Evolutionary conservation across 2,113 vertebrate genomes (phyloP).

Genomic region (Rhodinocichla rosea): DNA sequence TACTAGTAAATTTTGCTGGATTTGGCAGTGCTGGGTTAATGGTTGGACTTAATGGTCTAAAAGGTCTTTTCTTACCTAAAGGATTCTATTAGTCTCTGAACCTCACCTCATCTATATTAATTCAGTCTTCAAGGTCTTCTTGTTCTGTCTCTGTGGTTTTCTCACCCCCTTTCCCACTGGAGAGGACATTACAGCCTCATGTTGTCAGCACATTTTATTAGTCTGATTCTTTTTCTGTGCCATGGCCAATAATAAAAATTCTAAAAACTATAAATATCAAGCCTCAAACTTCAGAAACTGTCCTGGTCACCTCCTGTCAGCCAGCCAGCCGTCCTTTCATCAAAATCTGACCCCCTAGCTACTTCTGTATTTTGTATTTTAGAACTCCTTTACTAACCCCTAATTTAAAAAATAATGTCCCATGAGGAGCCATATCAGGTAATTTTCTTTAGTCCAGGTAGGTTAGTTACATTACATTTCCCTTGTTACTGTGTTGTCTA

Average conservation of each 20-base stretch:
- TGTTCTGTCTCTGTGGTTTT: neutral
- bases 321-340: neutral
- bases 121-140: neutral
- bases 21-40: neutral
- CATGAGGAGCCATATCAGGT: neutral
- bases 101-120: neutral
- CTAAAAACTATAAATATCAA: neutral
- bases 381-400: neutral
- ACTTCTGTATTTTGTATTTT: neutral
- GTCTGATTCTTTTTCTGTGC: neutral
- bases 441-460: neutral
- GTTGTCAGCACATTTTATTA: neutral
- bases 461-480: neutral
- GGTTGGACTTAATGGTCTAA: fast-evolving
- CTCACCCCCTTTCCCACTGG: neutral
- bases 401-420: neutral
- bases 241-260: neutral
- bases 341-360: neutral
- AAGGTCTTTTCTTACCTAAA: neutral
- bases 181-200: neutral
- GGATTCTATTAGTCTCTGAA: neutral
- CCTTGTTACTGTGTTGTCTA: neutral
- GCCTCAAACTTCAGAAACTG: neutral
- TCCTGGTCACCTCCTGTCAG: neutral
- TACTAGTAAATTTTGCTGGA: neutral